Base-by-base conservation (phyloP, 2,113 vertebrate species). In the Rutilus rutilus region DNA sequence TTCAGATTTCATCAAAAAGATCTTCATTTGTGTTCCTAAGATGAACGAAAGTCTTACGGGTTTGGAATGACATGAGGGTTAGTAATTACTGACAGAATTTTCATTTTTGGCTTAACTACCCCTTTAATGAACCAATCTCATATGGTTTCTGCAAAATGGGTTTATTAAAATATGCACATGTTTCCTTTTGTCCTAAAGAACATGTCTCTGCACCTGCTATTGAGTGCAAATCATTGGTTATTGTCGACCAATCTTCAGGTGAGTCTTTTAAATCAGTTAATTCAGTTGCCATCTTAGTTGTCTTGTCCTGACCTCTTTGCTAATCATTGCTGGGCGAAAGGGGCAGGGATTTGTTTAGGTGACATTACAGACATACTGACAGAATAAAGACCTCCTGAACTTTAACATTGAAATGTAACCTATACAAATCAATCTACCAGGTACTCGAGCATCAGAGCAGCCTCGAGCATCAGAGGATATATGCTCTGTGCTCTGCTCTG, bases 181-280 rank as follows among this genome's bases (percentile, higher is more conserved):
- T 23, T n/a, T 62, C 23, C n/a, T 33, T 36, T 79, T 39, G 36
- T 79, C 77, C 57, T 78, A 45, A 42, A 60, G 77, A 57, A 42
- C 57, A 36, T 25, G 57, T 79, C 7, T 79, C 57, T 45, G 33
- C 17, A 10, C 77, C 77, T 60, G 36, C 12, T 8, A 79, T 78
- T 33, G 15, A 33, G 75, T 12, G 9, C 1, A 77, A 1, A 1
- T 77, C 75, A 54, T 5, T 21, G n/a, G n/a, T 7, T 25, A 47
- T 1, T 14, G 2, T 11, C 17, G 1, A 59, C 10, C 76, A n/a
- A 21, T 33, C 27, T 12, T 21, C 27, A 21, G 21, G 76, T 78
- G 11, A 42, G 69, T 42, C 21, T 73, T 71, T 39, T 21, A 19
- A 69, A 8, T 19, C 30, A 21, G 17, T 21, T 67, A 7, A 67